Evolutionary conservation across 2,888 invertebrate genomes (phyloP).

Genomic region (Zaprionus lineosus): DNA sequence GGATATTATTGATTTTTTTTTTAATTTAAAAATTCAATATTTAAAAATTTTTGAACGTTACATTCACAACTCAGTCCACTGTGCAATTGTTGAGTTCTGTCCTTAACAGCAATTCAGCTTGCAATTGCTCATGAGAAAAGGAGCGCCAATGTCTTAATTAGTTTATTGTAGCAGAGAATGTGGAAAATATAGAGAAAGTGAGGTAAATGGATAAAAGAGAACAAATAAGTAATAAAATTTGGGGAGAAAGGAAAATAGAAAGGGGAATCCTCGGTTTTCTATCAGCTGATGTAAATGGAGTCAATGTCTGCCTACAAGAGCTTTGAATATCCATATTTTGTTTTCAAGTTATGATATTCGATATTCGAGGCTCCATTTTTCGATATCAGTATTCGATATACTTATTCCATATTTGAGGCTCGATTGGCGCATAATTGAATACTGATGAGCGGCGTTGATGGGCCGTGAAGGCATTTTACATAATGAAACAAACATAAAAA

Average conservation of each 20-base stretch:
- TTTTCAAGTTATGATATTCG: too few relatives aligned
- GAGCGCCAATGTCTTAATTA: conserved; percentile 57
- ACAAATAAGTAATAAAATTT: conserved; percentile 1
- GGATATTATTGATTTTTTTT: too few relatives aligned
- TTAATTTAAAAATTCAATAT: too few relatives aligned
- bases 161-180: background rate
- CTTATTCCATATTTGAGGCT: conserved; percentile 38
- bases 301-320: too few relatives aligned
- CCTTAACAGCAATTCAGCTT: conserved; percentile 28
- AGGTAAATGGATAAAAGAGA: background rate
- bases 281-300: too few relatives aligned
- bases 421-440: conserved; percentile 70
- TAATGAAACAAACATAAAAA: conserved; percentile 70
- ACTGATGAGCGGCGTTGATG: conserved; percentile 65
- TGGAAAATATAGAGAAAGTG: background rate
- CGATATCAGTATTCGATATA: conserved; percentile 11
- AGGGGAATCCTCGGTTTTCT: too few relatives aligned
- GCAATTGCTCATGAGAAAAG: conserved; percentile 33
- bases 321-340: too few relatives aligned
- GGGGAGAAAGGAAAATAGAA: too few relatives aligned
- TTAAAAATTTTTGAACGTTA: too few relatives aligned
- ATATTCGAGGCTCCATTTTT: background rate
- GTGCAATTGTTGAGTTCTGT: conserved; percentile 22
- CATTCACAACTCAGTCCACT: conserved; percentile 21
- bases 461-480: conserved; percentile 73